Percentiles rank a stretch among this genome's conserved stretches.
These are phyloP conservation scores for Hyles vespertilio DNA, from an alignment of 1,140 invertebrate genomes.

Conservation along the genomic window DNA sequence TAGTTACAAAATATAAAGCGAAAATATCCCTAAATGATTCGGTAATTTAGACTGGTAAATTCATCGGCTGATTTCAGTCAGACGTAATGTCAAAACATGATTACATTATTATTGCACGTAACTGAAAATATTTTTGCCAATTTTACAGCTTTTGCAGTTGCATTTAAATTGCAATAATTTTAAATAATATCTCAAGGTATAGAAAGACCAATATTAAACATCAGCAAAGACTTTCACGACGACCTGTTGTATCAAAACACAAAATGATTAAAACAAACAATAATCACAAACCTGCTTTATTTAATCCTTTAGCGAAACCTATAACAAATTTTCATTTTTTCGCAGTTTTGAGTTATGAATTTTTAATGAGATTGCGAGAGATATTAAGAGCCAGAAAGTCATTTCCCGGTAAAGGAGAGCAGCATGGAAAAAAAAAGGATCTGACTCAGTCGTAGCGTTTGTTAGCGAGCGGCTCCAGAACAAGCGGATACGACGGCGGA, in stretches of 20 bases:
- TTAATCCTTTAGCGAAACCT: conserved; percentile 24
- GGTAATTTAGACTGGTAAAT: too few relatives aligned
- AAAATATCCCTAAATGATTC: neutral
- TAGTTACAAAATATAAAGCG: neutral
- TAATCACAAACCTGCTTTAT: too few relatives aligned
- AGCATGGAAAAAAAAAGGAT: conserved; percentile 57
- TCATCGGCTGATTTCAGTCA: too few relatives aligned
- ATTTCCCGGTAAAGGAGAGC: conserved; percentile 72
- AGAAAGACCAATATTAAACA: too few relatives aligned
- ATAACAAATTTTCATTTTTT: conserved; percentile 68
- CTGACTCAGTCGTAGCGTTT: conserved; percentile 52
- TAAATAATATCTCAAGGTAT: too few relatives aligned
- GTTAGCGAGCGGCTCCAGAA: conserved; percentile 49
- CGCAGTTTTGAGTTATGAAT: conserved; percentile 76
- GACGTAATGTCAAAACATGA: too few relatives aligned
- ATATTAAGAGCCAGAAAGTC: conserved; percentile 77
- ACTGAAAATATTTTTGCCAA: too few relatives aligned
- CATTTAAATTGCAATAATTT: too few relatives aligned
- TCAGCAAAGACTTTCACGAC: too few relatives aligned
- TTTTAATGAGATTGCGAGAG: conserved; percentile 77
- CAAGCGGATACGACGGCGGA: neutral
- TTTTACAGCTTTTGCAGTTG: too few relatives aligned
- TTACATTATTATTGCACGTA: too few relatives aligned
- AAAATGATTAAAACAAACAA: neutral
- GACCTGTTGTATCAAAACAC: neutral